Evolutionary conservation across 2,888 invertebrate genomes (phyloP), one percentile per base, ranked within the genome.

Genomic region (Aradus depressus): DNA sequence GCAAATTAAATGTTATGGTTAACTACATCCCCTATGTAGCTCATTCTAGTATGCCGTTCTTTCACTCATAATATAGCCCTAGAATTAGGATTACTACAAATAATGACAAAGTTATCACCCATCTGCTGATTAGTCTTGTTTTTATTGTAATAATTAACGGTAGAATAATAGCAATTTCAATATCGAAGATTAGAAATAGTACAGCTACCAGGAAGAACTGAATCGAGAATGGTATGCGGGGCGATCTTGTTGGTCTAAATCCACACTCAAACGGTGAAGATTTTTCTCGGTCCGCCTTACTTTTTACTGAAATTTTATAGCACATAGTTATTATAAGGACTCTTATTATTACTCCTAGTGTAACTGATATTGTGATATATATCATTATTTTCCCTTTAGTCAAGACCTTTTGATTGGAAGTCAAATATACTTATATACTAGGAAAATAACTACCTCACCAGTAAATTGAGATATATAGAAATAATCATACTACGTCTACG

Each of bases 161-260:
- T 1, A 80, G 64, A 64, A 80, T 68, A 64, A 81, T 60, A 1
- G 76, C 73, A 69, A 81, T 78, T 76, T 81, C 80, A 54, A 81
- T 73, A 72, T 81, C 80, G 72, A 81, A 82, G 70, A 82, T 78
- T 72, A 81, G 68, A 65, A 81, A 81, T 70, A 82, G 75, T 65
- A 80, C 68, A 31, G 78, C 74, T 66, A 81, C 75, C 72, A 75
- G 64, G 19, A 52, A 52, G 23, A 52, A 52, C 42, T 42, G 52
- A 18, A 47, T 32, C n/a, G 52, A 71, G 77, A 77, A 76, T 0
- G 75, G 74, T n/a, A 74, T 28, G 2, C 75, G 75, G 1, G 72
- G 64, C 0, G 68, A 68, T 4, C 64, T 68, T 65, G 70, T 68
- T 3, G 74, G 72, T 35, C 76, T 75, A 68, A 78, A 78, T 52